phyloP scores from a whole-genome alignment of 1,140 invertebrate species.

The Drosophila punjabiensis region DNA sequence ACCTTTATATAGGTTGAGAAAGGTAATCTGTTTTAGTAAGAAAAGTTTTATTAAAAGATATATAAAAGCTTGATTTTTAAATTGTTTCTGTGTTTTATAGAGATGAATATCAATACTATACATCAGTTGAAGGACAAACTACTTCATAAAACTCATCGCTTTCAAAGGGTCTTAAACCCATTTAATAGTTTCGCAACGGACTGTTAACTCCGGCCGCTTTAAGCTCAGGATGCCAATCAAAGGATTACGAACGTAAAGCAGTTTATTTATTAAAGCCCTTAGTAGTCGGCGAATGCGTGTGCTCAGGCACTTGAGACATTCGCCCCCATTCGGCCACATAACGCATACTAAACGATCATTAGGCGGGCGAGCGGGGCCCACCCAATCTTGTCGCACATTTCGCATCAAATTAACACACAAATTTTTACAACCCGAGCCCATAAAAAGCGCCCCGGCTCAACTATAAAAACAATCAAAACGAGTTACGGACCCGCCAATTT shows the following conservation, averaged over 20 bases:
- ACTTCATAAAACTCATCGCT: neutral
- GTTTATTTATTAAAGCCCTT: constrained; percentile 39
- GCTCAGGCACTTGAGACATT: constrained; percentile 43
- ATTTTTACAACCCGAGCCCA: constrained; percentile 75
- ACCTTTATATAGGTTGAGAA: neutral
- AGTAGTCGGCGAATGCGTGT: constrained; percentile 29
- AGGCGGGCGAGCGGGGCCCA: constrained; percentile 18
- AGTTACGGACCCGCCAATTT: constrained; percentile 73
- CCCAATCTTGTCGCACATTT: constrained; percentile 70
- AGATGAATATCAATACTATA: no score
- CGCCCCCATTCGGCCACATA: constrained; percentile 39
- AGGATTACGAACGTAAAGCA: constrained; percentile 39
- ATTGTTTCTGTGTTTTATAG: neutral
- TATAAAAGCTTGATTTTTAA: neutral
- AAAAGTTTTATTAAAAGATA: neutral
- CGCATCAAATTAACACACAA: constrained; percentile 81
- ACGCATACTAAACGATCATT: constrained; percentile 73
- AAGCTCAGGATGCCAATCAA: constrained; percentile 33
- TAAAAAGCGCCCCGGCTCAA: constrained; percentile 64
- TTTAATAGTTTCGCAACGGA: constrained; percentile 31
- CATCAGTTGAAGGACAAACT: neutral
- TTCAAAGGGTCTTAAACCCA: neutral
- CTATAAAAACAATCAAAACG: constrained; percentile 83
- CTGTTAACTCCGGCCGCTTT: constrained; percentile 13
- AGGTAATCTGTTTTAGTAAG: neutral